Evolutionary conservation across 2,113 vertebrate genomes (phyloP), one percentile per base, ranked within the genome.

Genomic region (Heterotis niloticus): DNA sequence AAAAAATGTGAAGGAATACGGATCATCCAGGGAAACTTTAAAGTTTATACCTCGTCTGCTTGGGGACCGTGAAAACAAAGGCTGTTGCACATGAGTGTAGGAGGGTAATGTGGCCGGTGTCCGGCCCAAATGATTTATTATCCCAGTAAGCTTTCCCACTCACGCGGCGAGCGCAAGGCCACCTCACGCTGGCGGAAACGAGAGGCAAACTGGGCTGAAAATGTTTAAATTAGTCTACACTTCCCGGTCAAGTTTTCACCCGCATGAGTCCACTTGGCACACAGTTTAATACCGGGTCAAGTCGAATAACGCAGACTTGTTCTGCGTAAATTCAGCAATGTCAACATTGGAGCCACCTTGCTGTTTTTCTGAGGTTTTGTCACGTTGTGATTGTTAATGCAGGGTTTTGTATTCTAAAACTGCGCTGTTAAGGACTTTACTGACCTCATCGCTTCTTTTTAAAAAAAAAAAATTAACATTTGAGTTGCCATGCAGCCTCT

Each of bases 111-210:
- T 79, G 72, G 87, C 84, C 89, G 85, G 78, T 88, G 91, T 88
- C 88, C 90, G 92, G 89, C 87, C 84, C 85, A 86, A 83, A 87
- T 95, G 94, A 96, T 95, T 94, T 94, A 96, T 95, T 87, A 90
- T 88, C 85, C 88, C 86, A 84, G 77, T 84, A 80, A 86, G 83
- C 83, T 86, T 89, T 88, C 88, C 87, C 88, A 88, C 89, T 89
- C 88, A 88, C 87, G 87, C 60, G 59, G 78, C 78, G 52, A 64
- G 62, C 72, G 69, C 68, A 54, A 78, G 80, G 73, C 78, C 67
- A 73, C 80, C 60, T 82, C 77, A 82, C 88, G 88, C 85, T 90
- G 89, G 89, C 85, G 85, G 88, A 90, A 89, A 88, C 85, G 84
- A 89, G 89, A 86, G 82, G 83, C 89, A 89, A 92, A 89, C 82